Percentiles rank a stretch among this genome's conserved stretches.
Conservation (phyloP, 2,797 vertebrate genomes). For the Malacoraja senta region DNA sequence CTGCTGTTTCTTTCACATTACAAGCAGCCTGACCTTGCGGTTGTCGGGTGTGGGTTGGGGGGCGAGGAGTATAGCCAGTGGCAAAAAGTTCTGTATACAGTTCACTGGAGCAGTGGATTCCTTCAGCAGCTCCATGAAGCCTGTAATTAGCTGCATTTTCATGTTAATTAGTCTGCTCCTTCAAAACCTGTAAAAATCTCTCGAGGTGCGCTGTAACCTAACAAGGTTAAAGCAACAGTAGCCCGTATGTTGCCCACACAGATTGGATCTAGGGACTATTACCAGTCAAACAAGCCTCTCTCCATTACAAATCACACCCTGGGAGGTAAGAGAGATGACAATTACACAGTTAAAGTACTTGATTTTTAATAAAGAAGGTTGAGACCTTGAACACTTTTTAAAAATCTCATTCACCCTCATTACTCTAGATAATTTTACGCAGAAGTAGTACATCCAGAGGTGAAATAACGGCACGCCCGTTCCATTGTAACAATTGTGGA, state of each 20-base stretch:
- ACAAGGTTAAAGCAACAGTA: slow-evolving; percentile 36
- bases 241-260: background rate
- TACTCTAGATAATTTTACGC: background rate
- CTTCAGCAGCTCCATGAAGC: slow-evolving; percentile 38
- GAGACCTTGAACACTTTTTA: no score
- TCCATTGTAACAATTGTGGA: no score
- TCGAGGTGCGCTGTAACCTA: slow-evolving; percentile 25
- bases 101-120: slow-evolving; percentile 36
- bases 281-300: background rate
- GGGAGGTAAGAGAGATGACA: background rate
- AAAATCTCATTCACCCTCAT: background rate
- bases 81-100: slow-evolving; percentile 31
- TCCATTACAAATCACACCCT: background rate
- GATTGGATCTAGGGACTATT: background rate
- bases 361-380: background rate
- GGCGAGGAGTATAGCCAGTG: slow-evolving; percentile 27
- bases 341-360: background rate
- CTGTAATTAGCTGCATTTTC: slow-evolving; percentile 51
- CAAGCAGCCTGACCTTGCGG: slow-evolving; percentile 27
- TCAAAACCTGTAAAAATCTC: slow-evolving; percentile 40
- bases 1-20: slow-evolving; percentile 24
- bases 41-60: slow-evolving; percentile 2
- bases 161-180: slow-evolving; percentile 55
- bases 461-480: background rate
- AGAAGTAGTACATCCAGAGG: background rate